Evolutionary conservation across 2,888 invertebrate species (phyloP), one percentile per base, ranked within the genome.

Genomic region (Leucophora obtusa): DNA sequence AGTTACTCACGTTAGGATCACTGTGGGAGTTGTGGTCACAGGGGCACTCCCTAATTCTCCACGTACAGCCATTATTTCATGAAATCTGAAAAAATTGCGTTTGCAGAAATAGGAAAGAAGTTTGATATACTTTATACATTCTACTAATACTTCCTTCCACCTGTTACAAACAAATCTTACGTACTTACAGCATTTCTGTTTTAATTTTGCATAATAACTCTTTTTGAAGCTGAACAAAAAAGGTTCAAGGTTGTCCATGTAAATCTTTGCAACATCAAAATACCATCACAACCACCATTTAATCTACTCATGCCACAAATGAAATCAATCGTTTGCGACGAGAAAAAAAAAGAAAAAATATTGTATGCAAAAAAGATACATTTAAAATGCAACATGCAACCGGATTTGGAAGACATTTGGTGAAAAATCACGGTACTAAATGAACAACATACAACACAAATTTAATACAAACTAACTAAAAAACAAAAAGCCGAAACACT

Each of bases 221-320:
- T 28, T 50, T n/a, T 60, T 43, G 15, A 17, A n/a, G 21, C 5
- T 43, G n/a, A 59, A 69, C 51, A 28, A 69, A 80, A 71, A 82
- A 82, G 72, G 79, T 82, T 82, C 82, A 82, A 82, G 82, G 82
- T 75, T 82, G 75, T 75, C 74, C 70, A 78, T 76, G 72, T 80
- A 69, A 72, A 76, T 72, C 68, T 80, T 69, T 14, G 51, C 5
- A 68, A 15, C 50, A 74, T 70, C 73, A 21, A 24, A 56, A 54
- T 35, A 47, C 58, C 51, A 65, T 17, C 43, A 43, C 51, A 63
- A 59, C 53, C 60, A 62, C 53, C 51, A 59, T 65, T 70, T 59
- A 51, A 66, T 65, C 56, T 47, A 21, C 47, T 69, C 54, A 80
- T 68, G 72, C 70, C 63, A 66, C 58, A 56, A 63, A 66, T 18